Conservation (phyloP, 2,113 vertebrate species). For the Puma concolor region DNA sequence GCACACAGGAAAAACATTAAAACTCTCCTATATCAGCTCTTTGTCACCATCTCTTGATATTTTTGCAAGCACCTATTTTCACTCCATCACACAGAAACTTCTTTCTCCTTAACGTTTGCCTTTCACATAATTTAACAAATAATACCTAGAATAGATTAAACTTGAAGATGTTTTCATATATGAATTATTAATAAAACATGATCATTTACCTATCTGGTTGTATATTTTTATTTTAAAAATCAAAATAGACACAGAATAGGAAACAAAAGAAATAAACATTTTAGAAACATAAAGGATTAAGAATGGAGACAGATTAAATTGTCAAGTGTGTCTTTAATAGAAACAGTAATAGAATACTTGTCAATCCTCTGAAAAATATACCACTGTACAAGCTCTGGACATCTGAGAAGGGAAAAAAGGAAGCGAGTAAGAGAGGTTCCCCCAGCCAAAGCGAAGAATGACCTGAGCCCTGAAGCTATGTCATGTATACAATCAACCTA, state of each 20-base stretch:
- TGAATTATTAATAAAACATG: constrained; percentile 38
- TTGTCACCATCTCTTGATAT: neutral
- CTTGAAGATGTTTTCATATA: neutral
- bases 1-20: neutral
- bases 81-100: constrained; percentile 22
- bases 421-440: constrained; percentile 23
- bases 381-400: constrained; percentile 11
- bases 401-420: constrained; percentile 16
- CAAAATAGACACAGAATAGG: constrained; percentile 32
- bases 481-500: neutral
- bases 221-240: constrained; percentile 54
- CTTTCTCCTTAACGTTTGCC: neutral
- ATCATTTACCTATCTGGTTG: constrained; percentile 38
- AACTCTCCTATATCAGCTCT: neutral
- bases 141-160: neutral
- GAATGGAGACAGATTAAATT: constrained; percentile 57
- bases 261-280: constrained; percentile 63
- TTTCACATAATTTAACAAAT: constrained; percentile 33
- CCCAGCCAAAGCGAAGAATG: neutral
- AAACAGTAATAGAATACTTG: constrained; percentile 58
- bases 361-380: constrained; percentile 47
- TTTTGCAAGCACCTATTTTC: constrained; percentile 12
- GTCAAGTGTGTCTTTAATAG: constrained; percentile 21
- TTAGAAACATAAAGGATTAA: constrained; percentile 57
- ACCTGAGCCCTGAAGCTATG: neutral